Evolutionary conservation across 2,888 invertebrate species (phyloP).

Genomic region (Callyntrura sp.): DNA sequence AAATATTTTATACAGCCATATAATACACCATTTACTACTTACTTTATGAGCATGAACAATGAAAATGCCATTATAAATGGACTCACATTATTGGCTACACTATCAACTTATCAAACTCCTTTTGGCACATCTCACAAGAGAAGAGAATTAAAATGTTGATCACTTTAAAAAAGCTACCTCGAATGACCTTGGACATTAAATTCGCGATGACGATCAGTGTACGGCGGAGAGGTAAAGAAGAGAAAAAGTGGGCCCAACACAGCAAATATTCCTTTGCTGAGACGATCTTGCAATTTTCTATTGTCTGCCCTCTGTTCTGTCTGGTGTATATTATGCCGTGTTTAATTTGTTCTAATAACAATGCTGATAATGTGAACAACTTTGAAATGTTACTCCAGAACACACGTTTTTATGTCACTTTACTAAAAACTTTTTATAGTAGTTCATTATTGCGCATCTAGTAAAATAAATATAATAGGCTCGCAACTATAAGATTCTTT

Average conservation of each 20-base stretch:
- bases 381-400: slow-evolving; percentile 39
- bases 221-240: slow-evolving; percentile 14
- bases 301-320: not conserved
- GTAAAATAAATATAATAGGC: too few species aligned
- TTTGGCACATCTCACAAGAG: slow-evolving; percentile 65
- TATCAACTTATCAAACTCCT: slow-evolving; percentile 57
- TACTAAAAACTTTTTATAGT: not conserved
- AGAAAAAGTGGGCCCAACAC: slow-evolving; percentile 45
- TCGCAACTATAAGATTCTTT: too few species aligned
- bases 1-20: not conserved
- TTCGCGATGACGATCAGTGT: slow-evolving; percentile 62
- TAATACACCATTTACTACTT: not conserved
- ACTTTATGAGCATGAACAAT: slow-evolving; percentile 11
- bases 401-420: slow-evolving; percentile 8
- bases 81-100: slow-evolving; percentile 20
- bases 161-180: slow-evolving; percentile 66
- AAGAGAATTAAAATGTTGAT: slow-evolving; percentile 69
- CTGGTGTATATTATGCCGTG: not conserved
- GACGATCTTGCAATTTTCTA: slow-evolving; percentile 15
- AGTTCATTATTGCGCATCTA: not conserved
- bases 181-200: slow-evolving; percentile 75
- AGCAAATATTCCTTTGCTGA: slow-evolving; percentile 30
- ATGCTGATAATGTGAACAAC: not conserved
- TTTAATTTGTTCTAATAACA: slow-evolving; percentile 5
- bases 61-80: not conserved